A percentile compares a stretch with the other conserved stretches of the same genome.
Evolutionary conservation across 1,140 invertebrate species (phyloP).

Genomic region (Diachasmimorpha longicaudata): DNA sequence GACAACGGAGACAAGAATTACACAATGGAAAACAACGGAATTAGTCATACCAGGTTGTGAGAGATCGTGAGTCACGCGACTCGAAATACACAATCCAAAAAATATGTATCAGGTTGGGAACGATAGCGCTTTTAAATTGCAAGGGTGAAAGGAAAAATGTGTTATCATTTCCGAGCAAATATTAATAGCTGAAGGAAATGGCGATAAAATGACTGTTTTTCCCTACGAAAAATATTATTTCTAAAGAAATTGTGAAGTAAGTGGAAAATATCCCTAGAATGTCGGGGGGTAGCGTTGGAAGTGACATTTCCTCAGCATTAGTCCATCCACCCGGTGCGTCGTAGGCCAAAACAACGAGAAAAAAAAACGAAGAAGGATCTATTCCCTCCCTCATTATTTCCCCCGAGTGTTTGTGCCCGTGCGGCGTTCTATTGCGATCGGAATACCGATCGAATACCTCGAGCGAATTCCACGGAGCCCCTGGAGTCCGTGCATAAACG

Average conservation of each 20-base stretch:
- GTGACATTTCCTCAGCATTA: neutral
- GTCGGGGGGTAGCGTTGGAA: too few relatives aligned
- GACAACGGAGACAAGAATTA: slow-evolving; percentile 21
- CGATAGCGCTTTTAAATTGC: neutral
- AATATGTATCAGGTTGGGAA: neutral
- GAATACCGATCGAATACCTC: slow-evolving; percentile 32
- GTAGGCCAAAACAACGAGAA: neutral
- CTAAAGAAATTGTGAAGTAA: too few relatives aligned
- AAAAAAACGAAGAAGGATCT: neutral
- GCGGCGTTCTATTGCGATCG: slow-evolving; percentile 19
- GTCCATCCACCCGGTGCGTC: neutral
- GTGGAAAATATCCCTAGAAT: too few relatives aligned
- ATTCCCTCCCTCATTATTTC: neutral
- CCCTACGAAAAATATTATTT: too few relatives aligned
- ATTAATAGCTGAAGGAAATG: neutral
- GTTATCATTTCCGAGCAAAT: neutral
- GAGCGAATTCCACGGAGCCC: slow-evolving; percentile 25
- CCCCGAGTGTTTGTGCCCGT: neutral
- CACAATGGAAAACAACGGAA: slow-evolving; percentile 25
- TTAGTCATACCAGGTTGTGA: slow-evolving; percentile 13
- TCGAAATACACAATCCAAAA: slow-evolving; percentile 14
- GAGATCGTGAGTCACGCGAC: slow-evolving; percentile 7
- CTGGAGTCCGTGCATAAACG: slow-evolving; percentile 7
- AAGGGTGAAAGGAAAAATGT: neutral
- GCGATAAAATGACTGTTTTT: neutral